Conservation (phyloP, 2,888 invertebrate species). For the Polyploca ridens region DNA sequence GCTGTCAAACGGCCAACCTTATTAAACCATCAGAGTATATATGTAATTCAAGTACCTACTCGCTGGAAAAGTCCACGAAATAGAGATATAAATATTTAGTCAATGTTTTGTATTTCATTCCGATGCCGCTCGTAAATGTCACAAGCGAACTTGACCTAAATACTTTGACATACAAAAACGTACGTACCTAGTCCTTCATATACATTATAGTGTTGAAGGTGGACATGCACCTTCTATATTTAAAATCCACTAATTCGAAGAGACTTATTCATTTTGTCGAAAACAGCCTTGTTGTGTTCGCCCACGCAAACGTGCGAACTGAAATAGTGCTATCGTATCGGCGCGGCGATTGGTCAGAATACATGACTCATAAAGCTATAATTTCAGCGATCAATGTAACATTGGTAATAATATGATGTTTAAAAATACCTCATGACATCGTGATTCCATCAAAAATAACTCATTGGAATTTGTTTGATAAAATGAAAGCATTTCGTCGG, state of each 20-base stretch:
- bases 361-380: constrained; percentile 69
- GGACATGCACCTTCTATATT: constrained; percentile 56
- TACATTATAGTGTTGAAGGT: constrained; percentile 34
- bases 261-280: constrained; percentile 65
- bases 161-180: constrained; percentile 39
- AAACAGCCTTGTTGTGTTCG: constrained; percentile 75
- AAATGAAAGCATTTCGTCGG: too few species aligned
- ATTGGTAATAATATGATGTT: constrained; percentile 53
- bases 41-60: too few species aligned
- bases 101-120: constrained; percentile 12
- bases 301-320: constrained; percentile 66
- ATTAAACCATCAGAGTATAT: too few species aligned
- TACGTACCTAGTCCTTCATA: constrained; percentile 20
- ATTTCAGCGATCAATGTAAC: constrained; percentile 73
- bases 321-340: constrained; percentile 60
- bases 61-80: constrained; percentile 6
- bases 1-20: too few species aligned
- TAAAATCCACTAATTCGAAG: constrained; percentile 62
- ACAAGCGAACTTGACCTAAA: constrained; percentile 48
- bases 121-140: constrained; percentile 12
- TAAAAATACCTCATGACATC: constrained; percentile 61
- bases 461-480: constrained; percentile 23
- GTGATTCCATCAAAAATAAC: constrained; percentile 44
- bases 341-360: constrained; percentile 56
- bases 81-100: not conserved